Percentiles rank a stretch among this genome's conserved stretches.
Conservation (phyloP, 53 echinoderm and acorn worm genomes). For the Echinarachnius parma region DNA sequence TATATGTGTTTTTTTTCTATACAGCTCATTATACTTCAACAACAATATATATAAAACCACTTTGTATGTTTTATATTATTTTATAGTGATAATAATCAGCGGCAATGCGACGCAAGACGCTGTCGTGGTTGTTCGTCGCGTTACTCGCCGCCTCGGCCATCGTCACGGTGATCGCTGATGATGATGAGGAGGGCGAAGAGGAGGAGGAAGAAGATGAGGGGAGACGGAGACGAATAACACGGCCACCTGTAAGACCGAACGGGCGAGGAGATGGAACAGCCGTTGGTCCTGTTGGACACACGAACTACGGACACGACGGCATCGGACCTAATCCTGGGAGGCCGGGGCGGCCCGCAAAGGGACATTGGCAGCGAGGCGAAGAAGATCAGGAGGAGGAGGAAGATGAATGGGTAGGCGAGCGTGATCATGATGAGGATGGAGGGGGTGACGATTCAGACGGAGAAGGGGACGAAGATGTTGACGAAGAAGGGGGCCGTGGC, state of each 20-base stretch:
- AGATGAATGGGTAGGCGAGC: conserved; percentile 1
- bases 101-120: neutral
- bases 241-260: neutral
- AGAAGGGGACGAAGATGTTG: conserved; percentile 5
- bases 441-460: neutral
- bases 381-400: conserved; percentile 6
- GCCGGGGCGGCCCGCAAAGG: neutral
- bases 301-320: neutral
- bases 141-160: neutral
- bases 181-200: conserved; percentile 11
- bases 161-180: conserved; percentile 1
- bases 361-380: neutral
- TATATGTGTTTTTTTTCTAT: no score
- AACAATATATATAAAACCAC: no score
- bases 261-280: neutral
- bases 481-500: neutral
- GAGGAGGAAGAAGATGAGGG: neutral
- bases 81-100: no score
- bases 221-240: neutral
- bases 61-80: no score
- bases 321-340: neutral
- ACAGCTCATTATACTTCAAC: no score
- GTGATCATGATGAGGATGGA: neutral
- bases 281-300: neutral
- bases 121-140: neutral